Conservation (phyloP, 2,113 vertebrate species). For the Hydropotes inermis region DNA sequence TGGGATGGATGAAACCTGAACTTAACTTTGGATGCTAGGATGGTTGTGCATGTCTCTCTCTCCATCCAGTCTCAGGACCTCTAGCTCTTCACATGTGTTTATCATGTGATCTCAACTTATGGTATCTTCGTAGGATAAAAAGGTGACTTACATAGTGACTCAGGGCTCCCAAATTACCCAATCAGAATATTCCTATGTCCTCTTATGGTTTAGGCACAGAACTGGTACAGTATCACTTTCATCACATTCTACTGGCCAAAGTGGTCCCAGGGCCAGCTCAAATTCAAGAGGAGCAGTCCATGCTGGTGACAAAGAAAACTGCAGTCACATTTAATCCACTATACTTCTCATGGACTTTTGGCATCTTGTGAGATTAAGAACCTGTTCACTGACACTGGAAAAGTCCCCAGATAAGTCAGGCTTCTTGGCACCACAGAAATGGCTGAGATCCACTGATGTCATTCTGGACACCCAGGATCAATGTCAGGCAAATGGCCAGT, state of each 20-base stretch:
- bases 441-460: background rate
- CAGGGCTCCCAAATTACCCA: background rate
- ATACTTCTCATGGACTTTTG: background rate
- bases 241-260: background rate
- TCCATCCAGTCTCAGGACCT: background rate
- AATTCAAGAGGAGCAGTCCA: background rate
- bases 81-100: background rate
- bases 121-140: background rate
- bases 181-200: background rate
- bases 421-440: background rate
- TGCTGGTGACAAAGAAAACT: background rate
- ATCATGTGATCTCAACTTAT: background rate
- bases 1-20: background rate
- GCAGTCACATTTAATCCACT: background rate
- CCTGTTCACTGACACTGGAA: background rate
- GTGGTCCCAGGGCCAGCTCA: background rate
- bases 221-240: background rate
- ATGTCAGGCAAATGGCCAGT: background rate
- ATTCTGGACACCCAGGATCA: background rate
- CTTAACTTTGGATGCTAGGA: background rate
- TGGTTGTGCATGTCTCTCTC: background rate
- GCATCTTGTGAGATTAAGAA: background rate
- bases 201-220: background rate
- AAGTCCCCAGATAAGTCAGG: background rate
- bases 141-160: background rate